Percentiles rank a stretch among this genome's conserved stretches.
These are phyloP conservation scores for Dromas ardeola DNA, from an alignment of 2,113 vertebrate species.

Conservation along the genomic window DNA sequence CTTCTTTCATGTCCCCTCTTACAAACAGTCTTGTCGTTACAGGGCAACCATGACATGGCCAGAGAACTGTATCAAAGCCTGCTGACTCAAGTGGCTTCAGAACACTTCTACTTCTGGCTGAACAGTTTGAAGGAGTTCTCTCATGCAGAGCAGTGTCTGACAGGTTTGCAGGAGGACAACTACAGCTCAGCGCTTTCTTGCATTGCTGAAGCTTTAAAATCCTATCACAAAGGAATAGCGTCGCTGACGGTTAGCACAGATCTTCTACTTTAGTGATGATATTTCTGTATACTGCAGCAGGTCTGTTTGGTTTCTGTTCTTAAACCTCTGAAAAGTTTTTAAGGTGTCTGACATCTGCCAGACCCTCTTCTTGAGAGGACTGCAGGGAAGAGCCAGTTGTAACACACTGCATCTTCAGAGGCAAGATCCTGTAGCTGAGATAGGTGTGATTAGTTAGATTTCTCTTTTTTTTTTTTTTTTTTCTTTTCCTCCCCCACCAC, in stretches of 20 bases:
- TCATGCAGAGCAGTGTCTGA: conserved; percentile 91
- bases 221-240: conserved; percentile 96
- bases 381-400: neutral
- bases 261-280: neutral
- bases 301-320: neutral
- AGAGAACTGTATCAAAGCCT: conserved; percentile 94
- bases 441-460: neutral
- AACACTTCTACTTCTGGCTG: conserved; percentile 99
- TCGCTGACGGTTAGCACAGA: conserved; percentile 88
- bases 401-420: neutral
- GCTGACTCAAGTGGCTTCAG: conserved; percentile 93
- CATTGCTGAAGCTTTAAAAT: conserved; percentile 92
- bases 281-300: neutral
- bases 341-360: neutral
- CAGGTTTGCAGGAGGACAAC: conserved; percentile 85
- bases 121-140: conserved; percentile 98
- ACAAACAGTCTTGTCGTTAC: neutral
- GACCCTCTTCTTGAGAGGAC: neutral
- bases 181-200: conserved; percentile 89
- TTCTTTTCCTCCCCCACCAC: neutral
- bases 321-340: neutral
- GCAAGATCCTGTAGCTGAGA: neutral
- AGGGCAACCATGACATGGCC: conserved; percentile 97
- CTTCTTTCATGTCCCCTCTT: neutral
- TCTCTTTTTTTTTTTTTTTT: neutral